Base-by-base conservation (phyloP, 2,888 invertebrate species). In the Toxonevra muliebris region DNA sequence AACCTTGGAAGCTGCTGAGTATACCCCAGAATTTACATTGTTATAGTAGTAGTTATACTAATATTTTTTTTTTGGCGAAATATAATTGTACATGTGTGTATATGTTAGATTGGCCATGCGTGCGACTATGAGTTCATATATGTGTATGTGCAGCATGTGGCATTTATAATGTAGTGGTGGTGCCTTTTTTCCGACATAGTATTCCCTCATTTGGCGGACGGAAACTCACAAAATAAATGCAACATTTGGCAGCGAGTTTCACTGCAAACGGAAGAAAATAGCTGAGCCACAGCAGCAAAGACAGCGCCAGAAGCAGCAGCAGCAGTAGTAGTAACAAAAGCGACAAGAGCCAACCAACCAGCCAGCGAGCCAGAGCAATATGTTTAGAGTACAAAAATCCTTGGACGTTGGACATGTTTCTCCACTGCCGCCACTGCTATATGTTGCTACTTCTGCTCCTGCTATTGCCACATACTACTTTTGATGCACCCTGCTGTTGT, bases 181-280 rank as follows among this genome's bases (percentile, higher is more conserved):
- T 42, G n/a, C 40, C 55, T 19, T 57, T 57, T 41, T 59, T 53
- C 60, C 30, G 58, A 40, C 59, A 45, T 58, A 63, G 52, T 61
- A 45, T 58, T 59, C 50, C 52, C 58, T 58, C 52, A 30, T 7
- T 30, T 30, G 30, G 30, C 30, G 30, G 61, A 69, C 77, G 79
- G 79, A 79, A 80, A 71, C 78, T 77, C 73, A 76, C 79, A 80
- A 77, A 76, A 79, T 77, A 79, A 79, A 78, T 77, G 78, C 80
- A 80, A 80, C 79, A 80, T 80, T 79, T 80, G 80, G 81, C 78
- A 78, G 73, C 72, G 74, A 74, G 70, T 76, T 75, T 73, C 76
- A 73, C 70, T 63, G 77, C 73, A 75, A 79, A 75, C 77, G 77
- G 80, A 76, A 78, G 78, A 79, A 30, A 30, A 76, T 77, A 69